Conservation (phyloP, 2,888 invertebrate species). For the Rosalia funebris region DNA sequence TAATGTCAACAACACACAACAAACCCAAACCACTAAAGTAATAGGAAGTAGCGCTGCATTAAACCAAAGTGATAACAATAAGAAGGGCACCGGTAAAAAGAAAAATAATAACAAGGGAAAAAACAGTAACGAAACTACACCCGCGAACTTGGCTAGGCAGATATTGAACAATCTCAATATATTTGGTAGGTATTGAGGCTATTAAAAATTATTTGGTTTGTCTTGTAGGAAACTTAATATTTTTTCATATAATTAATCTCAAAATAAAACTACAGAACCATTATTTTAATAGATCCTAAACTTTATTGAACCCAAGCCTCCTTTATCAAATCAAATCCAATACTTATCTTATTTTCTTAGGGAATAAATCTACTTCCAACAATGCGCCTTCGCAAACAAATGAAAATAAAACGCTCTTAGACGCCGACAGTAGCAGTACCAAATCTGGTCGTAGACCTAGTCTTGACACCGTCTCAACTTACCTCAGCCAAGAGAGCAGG, state of each 20-base stretch:
- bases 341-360: slow-evolving; percentile 49
- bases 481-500: slow-evolving; percentile 86
- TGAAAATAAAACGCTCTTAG: slow-evolving; percentile 64
- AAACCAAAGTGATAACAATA: slow-evolving; percentile 49
- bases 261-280: no score
- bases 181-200: slow-evolving; percentile 68
- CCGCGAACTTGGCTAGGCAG: slow-evolving; percentile 78
- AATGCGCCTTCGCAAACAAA: slow-evolving; percentile 50
- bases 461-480: slow-evolving; percentile 89
- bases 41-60: slow-evolving; percentile 56
- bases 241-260: no score
- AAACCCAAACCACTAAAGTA: slow-evolving; percentile 44
- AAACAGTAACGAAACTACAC: slow-evolving; percentile 63
- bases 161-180: slow-evolving; percentile 85
- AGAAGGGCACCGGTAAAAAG: slow-evolving; percentile 59
- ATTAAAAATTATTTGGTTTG: no score
- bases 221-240: no score
- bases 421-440: slow-evolving; percentile 77
- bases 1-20: slow-evolving; percentile 42
- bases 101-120: slow-evolving; percentile 62
- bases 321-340: no score
- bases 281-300: no score
- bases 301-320: no score
- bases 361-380: slow-evolving; percentile 60
- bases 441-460: slow-evolving; percentile 83